These are phyloP conservation scores for Notolepis coatsorum DNA, from an alignment of 2,797 vertebrate genomes.

Conservation along the genomic window DNA sequence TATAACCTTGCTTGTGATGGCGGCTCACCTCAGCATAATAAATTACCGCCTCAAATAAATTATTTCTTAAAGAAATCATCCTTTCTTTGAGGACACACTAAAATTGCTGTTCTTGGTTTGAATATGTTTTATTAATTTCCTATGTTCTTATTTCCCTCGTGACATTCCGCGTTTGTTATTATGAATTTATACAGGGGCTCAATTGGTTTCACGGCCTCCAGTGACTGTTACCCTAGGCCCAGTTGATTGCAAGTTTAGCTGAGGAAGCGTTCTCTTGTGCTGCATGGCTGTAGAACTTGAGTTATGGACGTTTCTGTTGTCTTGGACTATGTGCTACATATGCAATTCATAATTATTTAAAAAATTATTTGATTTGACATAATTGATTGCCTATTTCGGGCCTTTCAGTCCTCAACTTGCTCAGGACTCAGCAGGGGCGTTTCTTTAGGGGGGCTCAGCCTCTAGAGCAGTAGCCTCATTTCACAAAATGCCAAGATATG, in stretches of 20 bases:
- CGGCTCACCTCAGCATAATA: constrained; percentile 52
- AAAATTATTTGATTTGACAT: too few relatives aligned
- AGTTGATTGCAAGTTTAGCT: constrained; percentile 36
- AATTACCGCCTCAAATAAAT: constrained; percentile 26
- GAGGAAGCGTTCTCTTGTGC: constrained; percentile 21
- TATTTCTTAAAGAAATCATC: constrained; percentile 10
- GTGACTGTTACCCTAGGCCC: constrained; percentile 6
- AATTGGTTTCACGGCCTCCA: not conserved
- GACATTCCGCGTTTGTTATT: not conserved
- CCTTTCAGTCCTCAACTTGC: too few relatives aligned
- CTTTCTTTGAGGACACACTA: constrained; percentile 19
- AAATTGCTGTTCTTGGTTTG: not conserved
- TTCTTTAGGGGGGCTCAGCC: too few relatives aligned
- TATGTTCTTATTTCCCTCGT: not conserved
- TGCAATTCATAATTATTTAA: too few relatives aligned
- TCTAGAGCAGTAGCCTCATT: too few relatives aligned
- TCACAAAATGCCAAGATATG: too few relatives aligned
- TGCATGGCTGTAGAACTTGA: too few relatives aligned
- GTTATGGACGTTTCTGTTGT: too few relatives aligned
- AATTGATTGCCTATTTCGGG: too few relatives aligned
- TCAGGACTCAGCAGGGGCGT: too few relatives aligned
- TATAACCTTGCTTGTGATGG: constrained; percentile 32
- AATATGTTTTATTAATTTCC: not conserved
- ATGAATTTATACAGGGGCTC: not conserved
- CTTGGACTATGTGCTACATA: too few relatives aligned